Evolutionary conservation across 2,797 vertebrate species (phyloP), one percentile per base, ranked within the genome.

Genomic region (Glyptemys insculpta): DNA sequence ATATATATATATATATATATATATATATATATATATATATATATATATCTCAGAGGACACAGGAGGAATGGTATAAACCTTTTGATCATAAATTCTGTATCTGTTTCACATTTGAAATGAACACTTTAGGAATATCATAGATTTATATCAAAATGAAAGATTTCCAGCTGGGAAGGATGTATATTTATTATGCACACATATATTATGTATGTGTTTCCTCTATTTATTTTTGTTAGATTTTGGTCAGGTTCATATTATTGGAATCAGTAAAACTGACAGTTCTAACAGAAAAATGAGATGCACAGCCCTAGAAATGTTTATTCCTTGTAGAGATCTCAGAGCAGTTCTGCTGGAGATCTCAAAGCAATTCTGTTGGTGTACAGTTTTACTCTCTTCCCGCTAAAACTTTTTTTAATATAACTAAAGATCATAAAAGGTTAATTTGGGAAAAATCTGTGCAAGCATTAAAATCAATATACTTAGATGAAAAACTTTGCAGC

Each of bases 381-480:
- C 56, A 82, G 41, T 88, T 91, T 85, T 18, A 84, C 68, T 95
- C 74, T 11, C 56, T 90, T 95, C 93, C 19, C 54, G 87, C 82
- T 87, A n/a, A 23, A 86, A 94, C 89, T 91, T 95, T 96, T 97
- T 96, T 95, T 92, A 59, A 94, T 95, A 87, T 87, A 94, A 52
- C 54, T 31, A 23, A 84, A 79, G 85, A 96, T 96, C 87, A 89
- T 25, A 93, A 94, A 81, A 95, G 53, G 82, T 96, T 91, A 97
- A 89, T 96, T 97, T 94, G 85, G 53, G 4, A 95, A 52, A 97
- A 95, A 93, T 25, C 2, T 2, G 49, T 81, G 85, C 65, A 92
- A 84, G 74, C 79, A 94, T 97, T 94, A 91, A 96, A 96, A 97
- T 97, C 84, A 96, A 90, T 95, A 96, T 68, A 49, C 19, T 68